Conservation (phyloP, 2,797 vertebrate genomes). For the Syngnathus rostellatus region DNA sequence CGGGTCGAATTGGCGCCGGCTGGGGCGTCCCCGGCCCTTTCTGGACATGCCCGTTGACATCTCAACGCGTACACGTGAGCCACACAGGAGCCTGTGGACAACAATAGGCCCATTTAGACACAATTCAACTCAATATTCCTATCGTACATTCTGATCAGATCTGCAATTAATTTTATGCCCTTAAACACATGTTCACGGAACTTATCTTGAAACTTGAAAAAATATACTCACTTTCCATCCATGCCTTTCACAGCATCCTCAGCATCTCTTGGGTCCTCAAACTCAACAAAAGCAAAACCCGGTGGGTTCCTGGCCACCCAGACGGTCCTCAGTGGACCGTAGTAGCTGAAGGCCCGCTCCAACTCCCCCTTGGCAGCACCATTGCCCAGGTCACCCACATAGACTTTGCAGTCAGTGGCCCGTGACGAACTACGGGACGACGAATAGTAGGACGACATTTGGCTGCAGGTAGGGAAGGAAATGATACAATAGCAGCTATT, state of each 20-base stretch:
- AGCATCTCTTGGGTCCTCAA: slow-evolving; percentile 70
- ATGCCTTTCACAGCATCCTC: slow-evolving; percentile 73
- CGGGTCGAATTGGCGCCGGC: slow-evolving; percentile 75
- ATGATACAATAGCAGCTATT: neutral
- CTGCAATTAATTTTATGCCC: too few relatives aligned
- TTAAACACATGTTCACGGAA: neutral
- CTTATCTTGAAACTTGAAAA: neutral
- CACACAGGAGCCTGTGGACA: slow-evolving; percentile 67
- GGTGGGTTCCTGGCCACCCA: slow-evolving; percentile 74
- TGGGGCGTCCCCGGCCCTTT: slow-evolving; percentile 74
- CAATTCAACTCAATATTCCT: neutral
- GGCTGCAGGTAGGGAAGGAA: too few relatives aligned
- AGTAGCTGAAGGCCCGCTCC: slow-evolving; percentile 71
- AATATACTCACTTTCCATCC: slow-evolving; percentile 69
- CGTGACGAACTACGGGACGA: slow-evolving; percentile 68
- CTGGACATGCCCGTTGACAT: slow-evolving; percentile 74
- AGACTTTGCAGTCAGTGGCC: slow-evolving; percentile 69
- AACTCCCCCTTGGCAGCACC: slow-evolving; percentile 71
- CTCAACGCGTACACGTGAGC: slow-evolving; percentile 75
- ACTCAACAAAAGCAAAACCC: slow-evolving; percentile 73
- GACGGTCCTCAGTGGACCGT: slow-evolving; percentile 69
- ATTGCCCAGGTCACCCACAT: slow-evolving; percentile 69
- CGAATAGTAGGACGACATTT: slow-evolving; percentile 61
- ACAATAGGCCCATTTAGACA: neutral
- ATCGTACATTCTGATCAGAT: too few relatives aligned